Evolutionary conservation across 2,113 vertebrate species (phyloP).

Genomic region (Cygnus atratus): DNA sequence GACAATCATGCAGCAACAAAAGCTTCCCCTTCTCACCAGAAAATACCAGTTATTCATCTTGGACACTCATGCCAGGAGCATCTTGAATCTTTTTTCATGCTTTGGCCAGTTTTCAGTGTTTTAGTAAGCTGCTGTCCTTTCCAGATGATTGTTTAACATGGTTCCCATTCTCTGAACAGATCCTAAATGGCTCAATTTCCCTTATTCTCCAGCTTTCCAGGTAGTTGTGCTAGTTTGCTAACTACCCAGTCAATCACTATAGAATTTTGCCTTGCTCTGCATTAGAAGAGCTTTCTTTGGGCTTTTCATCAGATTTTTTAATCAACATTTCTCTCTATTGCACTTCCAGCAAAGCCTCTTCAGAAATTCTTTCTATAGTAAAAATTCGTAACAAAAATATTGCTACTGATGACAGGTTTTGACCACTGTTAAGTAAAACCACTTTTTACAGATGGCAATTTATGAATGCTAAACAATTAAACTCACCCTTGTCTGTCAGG

Average conservation of each 20-base stretch:
- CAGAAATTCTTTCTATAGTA: not conserved
- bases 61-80: not conserved
- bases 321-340: not conserved
- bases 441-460: not conserved
- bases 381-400: not conserved
- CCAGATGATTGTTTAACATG: not conserved
- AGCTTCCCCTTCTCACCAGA: not conserved
- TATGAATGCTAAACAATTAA: not conserved
- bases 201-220: not conserved
- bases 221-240: not conserved
- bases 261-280: not conserved
- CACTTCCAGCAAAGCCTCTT: not conserved
- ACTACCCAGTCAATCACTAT: not conserved
- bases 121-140: not conserved
- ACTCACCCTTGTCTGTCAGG: constrained; percentile 89
- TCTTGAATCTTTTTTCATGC: not conserved
- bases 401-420: not conserved
- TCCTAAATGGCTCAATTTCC: not conserved
- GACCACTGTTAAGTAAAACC: not conserved
- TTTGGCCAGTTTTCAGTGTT: not conserved
- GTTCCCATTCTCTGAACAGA: not conserved
- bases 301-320: not conserved
- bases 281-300: not conserved
- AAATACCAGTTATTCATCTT: not conserved
- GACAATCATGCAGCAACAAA: not conserved